These are phyloP conservation scores for Pampusana beccarii DNA, from an alignment of 2,113 vertebrate genomes.

Conservation along the genomic window DNA sequence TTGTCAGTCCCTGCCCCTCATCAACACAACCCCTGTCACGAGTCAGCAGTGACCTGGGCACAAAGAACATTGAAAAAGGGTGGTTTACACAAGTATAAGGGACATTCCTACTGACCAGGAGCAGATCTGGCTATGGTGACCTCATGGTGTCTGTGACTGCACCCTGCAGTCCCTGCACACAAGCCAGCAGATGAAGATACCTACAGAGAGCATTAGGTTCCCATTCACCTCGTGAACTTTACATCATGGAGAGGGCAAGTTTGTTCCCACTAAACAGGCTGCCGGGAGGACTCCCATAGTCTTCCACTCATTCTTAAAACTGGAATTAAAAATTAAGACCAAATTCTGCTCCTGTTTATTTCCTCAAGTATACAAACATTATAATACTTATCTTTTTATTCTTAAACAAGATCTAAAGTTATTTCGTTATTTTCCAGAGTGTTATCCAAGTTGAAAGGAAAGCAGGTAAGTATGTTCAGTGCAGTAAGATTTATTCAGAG, in stretches of 20 bases:
- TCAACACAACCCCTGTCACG: neutral
- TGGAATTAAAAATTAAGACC: neutral
- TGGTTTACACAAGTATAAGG: neutral
- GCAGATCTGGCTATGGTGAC: neutral
- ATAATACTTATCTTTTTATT: neutral
- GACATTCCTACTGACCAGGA: neutral
- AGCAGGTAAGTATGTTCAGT: neutral
- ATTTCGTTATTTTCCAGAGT: neutral
- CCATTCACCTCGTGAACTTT: neutral
- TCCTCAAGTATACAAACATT: neutral
- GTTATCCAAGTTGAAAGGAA: neutral
- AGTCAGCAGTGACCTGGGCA: neutral
- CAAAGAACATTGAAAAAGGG: neutral
- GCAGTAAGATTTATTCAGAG: neutral
- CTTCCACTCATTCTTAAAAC: neutral
- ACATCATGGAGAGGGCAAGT: neutral
- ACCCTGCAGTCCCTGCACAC: neutral
- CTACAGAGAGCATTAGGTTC: neutral
- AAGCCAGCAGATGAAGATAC: neutral
- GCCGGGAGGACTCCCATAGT: neutral
- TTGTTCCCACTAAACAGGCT: neutral
- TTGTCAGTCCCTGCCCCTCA: neutral
- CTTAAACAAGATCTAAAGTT: neutral
- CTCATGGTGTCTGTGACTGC: neutral
- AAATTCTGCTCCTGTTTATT: neutral